Evolutionary conservation across 2,113 vertebrate species (phyloP), one percentile per base, ranked within the genome.

Genomic region (Pandion haliaetus): DNA sequence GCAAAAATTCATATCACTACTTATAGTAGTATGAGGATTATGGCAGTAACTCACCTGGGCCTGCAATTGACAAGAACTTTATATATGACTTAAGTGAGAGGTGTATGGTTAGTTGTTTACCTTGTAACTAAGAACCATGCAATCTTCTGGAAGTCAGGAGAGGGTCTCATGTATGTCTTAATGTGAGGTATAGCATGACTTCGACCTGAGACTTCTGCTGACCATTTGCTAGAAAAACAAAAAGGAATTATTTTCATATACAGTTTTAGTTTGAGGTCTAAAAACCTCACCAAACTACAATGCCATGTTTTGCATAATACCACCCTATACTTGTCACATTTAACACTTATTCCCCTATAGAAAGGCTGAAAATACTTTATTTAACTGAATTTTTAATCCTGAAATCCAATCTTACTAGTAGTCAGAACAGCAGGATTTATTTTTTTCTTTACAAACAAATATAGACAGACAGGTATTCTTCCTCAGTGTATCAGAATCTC

Each of bases 71-170:
- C 28, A 34, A 73, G 44, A 69, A 38, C 17, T 31, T 58, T n/a
- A 16, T 26, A 62, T 3, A 7, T 21, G 3, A 45, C 15, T 28
- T 20, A 55, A 77, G 45, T 11, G 19, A 74, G 20, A 93, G 24
- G 47, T n/a, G 16, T 47, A 52, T 9, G 34, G 23, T 52, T 65
- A 79, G 49, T 52, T 52, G 28, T 65, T 96, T 98, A 99, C 99
- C 99, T 99, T 81, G 99, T 99, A 84, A 99, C 98, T 13, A 99
- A 98, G 96, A 99, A 99, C 99, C 99, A 99, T 11, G 99, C 98
- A 9, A 99, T 98, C 94, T 98, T 96, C 83, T 98, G 97, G 97
- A 98, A 99, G 97, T 99, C 99, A 70, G 98, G 98, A 29, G 99
- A 99, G 4, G 92, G 80, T 93, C 99, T 99, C 99, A 99, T 99